Evolutionary conservation across 2,888 invertebrate species (phyloP).

Genomic region (Tenodera sinensis): DNA sequence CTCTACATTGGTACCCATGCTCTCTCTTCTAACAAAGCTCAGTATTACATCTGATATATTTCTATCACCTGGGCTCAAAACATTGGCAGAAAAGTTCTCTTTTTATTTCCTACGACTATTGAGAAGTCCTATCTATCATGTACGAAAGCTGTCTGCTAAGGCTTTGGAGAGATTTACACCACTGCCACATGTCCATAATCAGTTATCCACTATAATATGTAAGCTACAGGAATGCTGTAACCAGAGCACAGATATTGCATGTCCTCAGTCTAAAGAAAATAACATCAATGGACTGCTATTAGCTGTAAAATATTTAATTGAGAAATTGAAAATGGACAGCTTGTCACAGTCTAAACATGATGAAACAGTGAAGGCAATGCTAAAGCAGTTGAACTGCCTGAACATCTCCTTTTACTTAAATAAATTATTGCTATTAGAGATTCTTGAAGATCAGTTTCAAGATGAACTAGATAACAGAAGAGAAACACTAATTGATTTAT

Average conservation of each 20-base stretch:
- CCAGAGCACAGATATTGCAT: not conserved
- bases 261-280: constrained; percentile 34
- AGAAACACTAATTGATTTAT: not conserved
- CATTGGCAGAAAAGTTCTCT: constrained; percentile 32
- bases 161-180: constrained; percentile 39
- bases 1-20: constrained; percentile 42
- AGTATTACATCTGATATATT: constrained; percentile 38
- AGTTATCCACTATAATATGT: constrained; percentile 25
- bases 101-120: constrained; percentile 32
- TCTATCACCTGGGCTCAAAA: constrained; percentile 32
- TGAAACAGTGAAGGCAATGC: not conserved
- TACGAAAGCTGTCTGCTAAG: constrained; percentile 42
- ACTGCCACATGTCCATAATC: constrained; percentile 30
- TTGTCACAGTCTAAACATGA: not conserved
- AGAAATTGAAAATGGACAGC: constrained; percentile 32
- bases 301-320: constrained; percentile 36
- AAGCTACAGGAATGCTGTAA: constrained; percentile 28
- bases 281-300: constrained; percentile 39
- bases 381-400: not conserved
- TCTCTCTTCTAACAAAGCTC: constrained; percentile 45
- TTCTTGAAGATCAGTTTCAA: not conserved
- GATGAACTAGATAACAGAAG: not conserved
- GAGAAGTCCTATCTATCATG: constrained; percentile 37
- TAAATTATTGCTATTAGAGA: not conserved
- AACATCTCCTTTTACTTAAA: not conserved